These are phyloP conservation scores for Hippasteria phrygiana DNA, from an alignment of 53 echinoderm and acorn worm genomes.

Conservation along the genomic window DNA sequence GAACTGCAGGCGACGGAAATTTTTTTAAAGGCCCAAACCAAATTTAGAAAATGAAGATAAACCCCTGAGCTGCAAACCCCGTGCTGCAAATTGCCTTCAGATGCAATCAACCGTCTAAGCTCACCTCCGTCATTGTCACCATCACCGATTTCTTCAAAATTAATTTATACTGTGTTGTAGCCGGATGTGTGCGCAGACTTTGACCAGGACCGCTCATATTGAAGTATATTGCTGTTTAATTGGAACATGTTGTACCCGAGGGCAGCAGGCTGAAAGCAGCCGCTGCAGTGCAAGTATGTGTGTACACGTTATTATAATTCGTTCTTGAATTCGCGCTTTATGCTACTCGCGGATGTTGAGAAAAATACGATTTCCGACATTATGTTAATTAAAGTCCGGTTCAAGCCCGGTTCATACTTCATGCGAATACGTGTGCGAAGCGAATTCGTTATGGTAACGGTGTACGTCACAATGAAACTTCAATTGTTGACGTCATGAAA, in stretches of 20 bases:
- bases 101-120: not conserved
- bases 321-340: too few species aligned
- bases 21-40: not conserved
- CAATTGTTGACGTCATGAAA: too few species aligned
- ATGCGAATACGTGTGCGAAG: too few species aligned
- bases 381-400: too few species aligned
- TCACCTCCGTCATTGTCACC: not conserved
- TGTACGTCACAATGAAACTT: too few species aligned
- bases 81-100: not conserved
- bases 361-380: too few species aligned
- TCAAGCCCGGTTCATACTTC: too few species aligned
- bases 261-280: not conserved
- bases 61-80: not conserved
- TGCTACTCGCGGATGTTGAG: too few species aligned
- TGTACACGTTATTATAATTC: not conserved
- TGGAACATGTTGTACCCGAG: slow-evolving; percentile 19
- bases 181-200: not conserved
- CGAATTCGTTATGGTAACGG: too few species aligned
- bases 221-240: slow-evolving; percentile 13
- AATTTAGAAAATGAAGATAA: not conserved
- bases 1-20: too few species aligned
- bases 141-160: not conserved
- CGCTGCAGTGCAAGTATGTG: not conserved
- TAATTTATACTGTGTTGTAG: not conserved
- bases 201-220: not conserved